Percentiles rank a stretch among this genome's conserved stretches.
Conservation (phyloP, 2,888 invertebrate genomes). For the Lasiommata megera region DNA sequence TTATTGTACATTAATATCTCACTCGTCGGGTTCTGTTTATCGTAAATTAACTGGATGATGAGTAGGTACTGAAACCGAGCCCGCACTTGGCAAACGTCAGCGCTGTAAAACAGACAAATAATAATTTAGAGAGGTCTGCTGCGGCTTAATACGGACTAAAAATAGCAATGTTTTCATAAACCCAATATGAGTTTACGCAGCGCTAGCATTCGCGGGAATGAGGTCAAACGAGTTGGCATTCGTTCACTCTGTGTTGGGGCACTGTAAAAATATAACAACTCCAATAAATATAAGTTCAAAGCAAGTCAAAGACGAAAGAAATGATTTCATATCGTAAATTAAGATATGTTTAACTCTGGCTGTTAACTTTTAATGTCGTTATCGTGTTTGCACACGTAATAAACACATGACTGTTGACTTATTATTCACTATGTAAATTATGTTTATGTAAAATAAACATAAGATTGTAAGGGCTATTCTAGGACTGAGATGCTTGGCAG, state of each 20-base stretch:
- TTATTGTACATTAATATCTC: constrained; percentile 19
- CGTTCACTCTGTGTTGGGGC: constrained; percentile 46
- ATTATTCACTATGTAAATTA: constrained; percentile 8
- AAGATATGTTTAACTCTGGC: constrained; percentile 1
- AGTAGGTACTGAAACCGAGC: constrained; percentile 51
- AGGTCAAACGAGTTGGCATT: constrained; percentile 76
- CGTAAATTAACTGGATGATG: constrained; percentile 51
- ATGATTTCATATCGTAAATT: constrained; percentile 14
- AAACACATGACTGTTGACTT: constrained; percentile 14
- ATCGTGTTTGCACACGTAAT: constrained; percentile 12
- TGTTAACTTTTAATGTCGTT: constrained; percentile 15
- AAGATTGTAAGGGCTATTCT: neutral
- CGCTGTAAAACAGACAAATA: constrained; percentile 69
- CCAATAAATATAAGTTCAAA: constrained; percentile 50
- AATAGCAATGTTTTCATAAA: constrained; percentile 75
- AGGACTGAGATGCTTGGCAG: too few relatives aligned
- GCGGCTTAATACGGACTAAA: constrained; percentile 60
- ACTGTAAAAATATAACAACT: constrained; percentile 55
- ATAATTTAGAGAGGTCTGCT: constrained; percentile 59
- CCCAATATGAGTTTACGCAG: constrained; percentile 75
- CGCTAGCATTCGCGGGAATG: constrained; percentile 67
- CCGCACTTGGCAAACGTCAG: constrained; percentile 67
- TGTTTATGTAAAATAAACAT: constrained; percentile 3
- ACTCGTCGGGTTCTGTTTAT: constrained; percentile 45
- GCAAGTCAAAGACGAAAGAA: constrained; percentile 32